Base-by-base conservation (phyloP, 2,797 vertebrate species). In the Leuciscus waleckii region DNA sequence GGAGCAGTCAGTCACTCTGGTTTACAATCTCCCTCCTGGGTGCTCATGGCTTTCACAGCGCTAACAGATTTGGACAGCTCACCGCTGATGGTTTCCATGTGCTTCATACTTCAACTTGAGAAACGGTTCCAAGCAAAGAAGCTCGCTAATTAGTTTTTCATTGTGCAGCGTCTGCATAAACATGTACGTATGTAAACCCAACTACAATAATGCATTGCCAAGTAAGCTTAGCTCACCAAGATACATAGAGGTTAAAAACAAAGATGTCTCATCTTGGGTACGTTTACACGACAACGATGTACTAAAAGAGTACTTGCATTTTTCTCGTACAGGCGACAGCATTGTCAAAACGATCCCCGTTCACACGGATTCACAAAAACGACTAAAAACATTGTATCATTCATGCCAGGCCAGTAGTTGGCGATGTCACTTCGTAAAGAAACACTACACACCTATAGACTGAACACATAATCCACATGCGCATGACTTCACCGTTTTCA, bases 41-140 rank as follows among this genome's bases (percentile, higher is more conserved):
- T 90, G 90, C 92, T 89, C 81, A 61, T 92, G 93, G 92, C 86
- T 90, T 92, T 88, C 90, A 82, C 93, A 90, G 90, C 10, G 26
- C 86, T 93, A 94, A 95, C 86, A 84, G 70, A 85, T 79, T 91
- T 92, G 92, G 94, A 94, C 91, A 92, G 90, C 85, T 41, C 90
- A 80, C 54, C 88, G 86, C 37, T 92, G 92, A 95, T 94, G 92
- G 94, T 90, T 95, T 94, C 95, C 95, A 95, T 93, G 94, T 96
- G 95, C 76, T 82, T 78, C 69, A 85, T 78, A 46, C 91, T 93
- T 91, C 84, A 85, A 79, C 69, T 63, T 88, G 73, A 75, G 56
- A 88, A 88, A 78, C 84, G 82, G 82, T 86, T 81, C n/a, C 82
- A 86, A 74, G 83, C 84, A 77, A 91, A 91, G 8, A 86, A 85